Evolutionary conservation across 2,113 vertebrate genomes (phyloP).

Genomic region (Ovis canadensis): DNA sequence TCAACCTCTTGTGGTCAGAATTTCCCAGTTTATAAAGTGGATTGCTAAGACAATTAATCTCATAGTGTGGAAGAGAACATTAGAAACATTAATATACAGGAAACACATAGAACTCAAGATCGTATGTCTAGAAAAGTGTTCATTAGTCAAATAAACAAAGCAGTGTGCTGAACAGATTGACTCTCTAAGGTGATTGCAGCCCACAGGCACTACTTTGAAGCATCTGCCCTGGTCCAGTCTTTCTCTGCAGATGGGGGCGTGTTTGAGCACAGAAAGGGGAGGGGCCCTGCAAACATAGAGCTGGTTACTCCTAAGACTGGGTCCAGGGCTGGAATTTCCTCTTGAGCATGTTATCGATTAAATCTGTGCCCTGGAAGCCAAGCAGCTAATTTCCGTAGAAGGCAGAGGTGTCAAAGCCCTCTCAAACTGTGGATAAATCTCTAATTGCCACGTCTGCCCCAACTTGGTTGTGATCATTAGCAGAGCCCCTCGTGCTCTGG

Average conservation of each 20-base stretch:
- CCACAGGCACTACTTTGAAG: background rate
- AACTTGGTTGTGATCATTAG: conserved; percentile 23
- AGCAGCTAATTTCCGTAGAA: background rate
- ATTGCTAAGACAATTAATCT: background rate
- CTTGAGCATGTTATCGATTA: background rate
- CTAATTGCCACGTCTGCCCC: conserved; percentile 40
- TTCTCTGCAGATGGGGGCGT: background rate
- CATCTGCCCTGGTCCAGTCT: background rate
- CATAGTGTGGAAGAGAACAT: background rate
- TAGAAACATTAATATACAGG: background rate
- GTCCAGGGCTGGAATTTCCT: background rate
- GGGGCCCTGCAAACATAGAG: accelerated
- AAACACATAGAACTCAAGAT: background rate
- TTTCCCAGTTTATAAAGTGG: background rate
- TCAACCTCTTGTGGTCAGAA: background rate
- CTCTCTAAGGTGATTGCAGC: background rate
- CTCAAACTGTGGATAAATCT: conserved; percentile 12
- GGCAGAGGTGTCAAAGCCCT: background rate
- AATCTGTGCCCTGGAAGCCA: background rate
- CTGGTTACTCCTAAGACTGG: background rate
- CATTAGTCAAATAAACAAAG: background rate
- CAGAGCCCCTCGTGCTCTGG: conserved; percentile 12
- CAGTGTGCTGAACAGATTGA: too few relatives aligned
- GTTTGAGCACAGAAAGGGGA: accelerated
- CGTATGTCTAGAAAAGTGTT: background rate